phyloP scores from a whole-genome alignment of 2,888 invertebrate species.

The Eledone cirrhosa region DNA sequence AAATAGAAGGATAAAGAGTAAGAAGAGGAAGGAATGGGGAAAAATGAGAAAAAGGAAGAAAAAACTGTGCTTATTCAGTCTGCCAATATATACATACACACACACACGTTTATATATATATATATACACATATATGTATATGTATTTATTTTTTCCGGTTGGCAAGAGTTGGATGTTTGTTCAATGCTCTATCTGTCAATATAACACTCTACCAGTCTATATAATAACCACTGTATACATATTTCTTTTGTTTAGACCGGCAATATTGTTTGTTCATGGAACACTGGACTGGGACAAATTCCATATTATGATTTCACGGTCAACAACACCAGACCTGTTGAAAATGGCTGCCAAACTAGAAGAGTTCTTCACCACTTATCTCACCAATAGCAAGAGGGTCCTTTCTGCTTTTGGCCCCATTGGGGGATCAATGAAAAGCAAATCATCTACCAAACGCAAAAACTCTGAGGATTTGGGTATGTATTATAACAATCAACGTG shows the following conservation, averaged over 20 bases:
- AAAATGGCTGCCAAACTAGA: slow-evolving; percentile 97
- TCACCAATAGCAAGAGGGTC: slow-evolving; percentile 92
- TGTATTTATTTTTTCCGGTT: too few relatives aligned
- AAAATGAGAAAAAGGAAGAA: too few relatives aligned
- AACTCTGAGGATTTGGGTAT: slow-evolving; percentile 38
- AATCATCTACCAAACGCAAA: slow-evolving; percentile 35
- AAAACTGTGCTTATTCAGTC: too few relatives aligned
- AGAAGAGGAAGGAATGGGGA: too few relatives aligned
- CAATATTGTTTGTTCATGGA: slow-evolving; percentile 90
- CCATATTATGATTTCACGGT: slow-evolving; percentile 95
- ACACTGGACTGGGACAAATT: slow-evolving; percentile 93
- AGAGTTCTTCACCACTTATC: slow-evolving; percentile 97
- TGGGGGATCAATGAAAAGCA: slow-evolving; percentile 48
- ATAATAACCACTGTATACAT: background rate
- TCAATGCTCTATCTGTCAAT: too few relatives aligned
- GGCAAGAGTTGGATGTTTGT: too few relatives aligned
- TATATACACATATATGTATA: too few relatives aligned
- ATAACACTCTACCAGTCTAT: too few relatives aligned
- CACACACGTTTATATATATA: too few relatives aligned
- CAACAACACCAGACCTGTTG: slow-evolving; percentile 93
- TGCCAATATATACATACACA: too few relatives aligned
- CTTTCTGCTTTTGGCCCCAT: slow-evolving; percentile 76
- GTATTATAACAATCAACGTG: background rate
- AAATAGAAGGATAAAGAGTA: too few relatives aligned
- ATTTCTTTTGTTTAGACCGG: slow-evolving; percentile 71